These are phyloP conservation scores for Rhinoderma darwinii DNA, from an alignment of 2,113 vertebrate genomes.

Conservation along the genomic window DNA sequence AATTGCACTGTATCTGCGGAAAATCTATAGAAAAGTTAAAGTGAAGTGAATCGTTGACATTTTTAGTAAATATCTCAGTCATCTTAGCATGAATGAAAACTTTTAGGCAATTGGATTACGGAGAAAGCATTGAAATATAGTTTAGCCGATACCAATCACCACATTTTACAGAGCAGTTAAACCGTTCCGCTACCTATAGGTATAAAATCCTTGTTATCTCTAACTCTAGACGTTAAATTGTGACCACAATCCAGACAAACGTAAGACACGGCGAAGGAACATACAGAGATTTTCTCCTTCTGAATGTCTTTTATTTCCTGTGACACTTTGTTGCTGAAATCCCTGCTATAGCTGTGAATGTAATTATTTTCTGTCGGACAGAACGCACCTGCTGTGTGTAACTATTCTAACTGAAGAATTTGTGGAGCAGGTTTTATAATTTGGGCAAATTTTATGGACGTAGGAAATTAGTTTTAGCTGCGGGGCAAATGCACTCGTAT, in stretches of 20 bases:
- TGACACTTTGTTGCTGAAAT: conserved; percentile 10
- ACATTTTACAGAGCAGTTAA: background rate
- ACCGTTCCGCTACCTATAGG: background rate
- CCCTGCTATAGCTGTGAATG: conserved; percentile 20
- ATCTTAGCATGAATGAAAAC: background rate
- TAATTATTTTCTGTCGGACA: conserved; percentile 40
- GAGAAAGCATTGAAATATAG: background rate
- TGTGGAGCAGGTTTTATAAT: background rate
- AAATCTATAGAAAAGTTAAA: background rate
- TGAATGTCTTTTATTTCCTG: conserved; percentile 16
- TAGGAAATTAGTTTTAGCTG: conserved; percentile 17
- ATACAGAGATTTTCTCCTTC: background rate
- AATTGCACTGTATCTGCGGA: too few species aligned
- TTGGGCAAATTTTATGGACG: background rate
- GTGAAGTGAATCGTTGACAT: background rate
- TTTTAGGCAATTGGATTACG: background rate
- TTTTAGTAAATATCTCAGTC: background rate
- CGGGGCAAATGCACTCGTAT: background rate
- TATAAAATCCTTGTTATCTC: background rate
- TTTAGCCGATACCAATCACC: background rate
- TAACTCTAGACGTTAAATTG: background rate
- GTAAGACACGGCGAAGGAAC: background rate
- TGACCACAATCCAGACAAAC: background rate
- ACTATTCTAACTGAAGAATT: background rate
- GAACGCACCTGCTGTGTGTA: background rate